phyloP scores from a whole-genome alignment of 2,797 vertebrate species.

The Schizopygopsis malacanthus region DNA sequence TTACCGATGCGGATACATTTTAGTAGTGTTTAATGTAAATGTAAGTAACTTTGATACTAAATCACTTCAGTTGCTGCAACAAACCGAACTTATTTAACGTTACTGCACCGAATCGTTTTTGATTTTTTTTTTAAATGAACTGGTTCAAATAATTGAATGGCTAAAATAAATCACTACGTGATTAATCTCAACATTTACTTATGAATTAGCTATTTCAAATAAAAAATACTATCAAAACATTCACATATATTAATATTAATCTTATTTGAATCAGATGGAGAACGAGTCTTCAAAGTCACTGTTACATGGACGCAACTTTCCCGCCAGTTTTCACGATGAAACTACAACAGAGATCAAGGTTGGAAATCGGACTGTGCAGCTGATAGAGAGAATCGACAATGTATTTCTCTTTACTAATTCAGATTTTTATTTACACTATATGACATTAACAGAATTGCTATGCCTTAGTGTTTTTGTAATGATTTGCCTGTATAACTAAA shows the following conservation, averaged over 20 bases:
- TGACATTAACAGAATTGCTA: background rate
- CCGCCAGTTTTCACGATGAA: conserved; percentile 76
- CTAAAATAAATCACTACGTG: background rate
- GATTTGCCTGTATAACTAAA: background rate
- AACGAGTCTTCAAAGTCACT: conserved; percentile 83
- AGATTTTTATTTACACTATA: background rate
- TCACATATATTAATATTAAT: background rate
- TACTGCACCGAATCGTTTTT: background rate
- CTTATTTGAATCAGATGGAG: conserved; percentile 81
- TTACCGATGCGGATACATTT: background rate
- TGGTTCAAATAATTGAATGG: background rate
- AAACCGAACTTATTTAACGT: background rate
- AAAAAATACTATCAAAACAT: background rate
- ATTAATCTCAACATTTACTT: background rate
- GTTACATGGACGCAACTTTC: conserved; percentile 73
- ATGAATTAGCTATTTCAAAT: background rate
- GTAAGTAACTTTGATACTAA: background rate
- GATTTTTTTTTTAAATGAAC: background rate
- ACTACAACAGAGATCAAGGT: conserved; percentile 71
- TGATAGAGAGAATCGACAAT: conserved; percentile 80
- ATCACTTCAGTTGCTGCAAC: background rate
- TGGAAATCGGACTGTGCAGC: conserved; percentile 73
- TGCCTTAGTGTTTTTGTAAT: background rate
- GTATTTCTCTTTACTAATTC: background rate
- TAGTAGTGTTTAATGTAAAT: background rate